These are phyloP conservation scores for Arctia plantaginis DNA, from an alignment of 2,888 invertebrate species.

Conservation along the genomic window DNA sequence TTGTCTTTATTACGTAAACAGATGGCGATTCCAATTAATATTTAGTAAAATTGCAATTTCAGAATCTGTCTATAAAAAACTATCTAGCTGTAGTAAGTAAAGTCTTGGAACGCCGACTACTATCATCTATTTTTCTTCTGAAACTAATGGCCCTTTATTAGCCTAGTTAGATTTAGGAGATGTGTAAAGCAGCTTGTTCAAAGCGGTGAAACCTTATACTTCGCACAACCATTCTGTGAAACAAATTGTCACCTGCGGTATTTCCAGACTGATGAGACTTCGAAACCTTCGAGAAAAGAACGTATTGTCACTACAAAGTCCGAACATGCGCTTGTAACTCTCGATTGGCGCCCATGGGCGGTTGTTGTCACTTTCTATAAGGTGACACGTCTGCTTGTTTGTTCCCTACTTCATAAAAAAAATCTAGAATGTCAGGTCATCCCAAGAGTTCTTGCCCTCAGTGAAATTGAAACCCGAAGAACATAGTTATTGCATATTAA, in stretches of 20 bases:
- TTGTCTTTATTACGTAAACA: constrained; percentile 60
- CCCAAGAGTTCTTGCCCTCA: background rate
- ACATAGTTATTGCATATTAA: background rate
- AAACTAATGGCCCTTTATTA: background rate
- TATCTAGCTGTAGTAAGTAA: too few relatives aligned
- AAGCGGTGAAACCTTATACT: too few relatives aligned
- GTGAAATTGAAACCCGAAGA: background rate
- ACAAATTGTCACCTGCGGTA: background rate
- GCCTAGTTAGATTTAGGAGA: too few relatives aligned
- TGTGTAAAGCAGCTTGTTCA: too few relatives aligned
- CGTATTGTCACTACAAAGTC: background rate
- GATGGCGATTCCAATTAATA: constrained; percentile 28
- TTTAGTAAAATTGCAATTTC: background rate
- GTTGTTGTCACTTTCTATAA: background rate
- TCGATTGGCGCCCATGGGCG: background rate
- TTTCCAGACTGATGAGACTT: background rate
- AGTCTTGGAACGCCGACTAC: too few relatives aligned
- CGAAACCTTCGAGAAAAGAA: too few relatives aligned
- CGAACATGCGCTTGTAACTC: too few relatives aligned
- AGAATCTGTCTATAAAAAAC: too few relatives aligned
- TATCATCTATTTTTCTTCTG: background rate
- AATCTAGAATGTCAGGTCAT: background rate
- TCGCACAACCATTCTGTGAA: too few relatives aligned
- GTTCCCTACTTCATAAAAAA: background rate
- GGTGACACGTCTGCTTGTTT: background rate